Evolutionary conservation across 1,140 invertebrate genomes (phyloP).

Genomic region (Leucophenga varia): DNA sequence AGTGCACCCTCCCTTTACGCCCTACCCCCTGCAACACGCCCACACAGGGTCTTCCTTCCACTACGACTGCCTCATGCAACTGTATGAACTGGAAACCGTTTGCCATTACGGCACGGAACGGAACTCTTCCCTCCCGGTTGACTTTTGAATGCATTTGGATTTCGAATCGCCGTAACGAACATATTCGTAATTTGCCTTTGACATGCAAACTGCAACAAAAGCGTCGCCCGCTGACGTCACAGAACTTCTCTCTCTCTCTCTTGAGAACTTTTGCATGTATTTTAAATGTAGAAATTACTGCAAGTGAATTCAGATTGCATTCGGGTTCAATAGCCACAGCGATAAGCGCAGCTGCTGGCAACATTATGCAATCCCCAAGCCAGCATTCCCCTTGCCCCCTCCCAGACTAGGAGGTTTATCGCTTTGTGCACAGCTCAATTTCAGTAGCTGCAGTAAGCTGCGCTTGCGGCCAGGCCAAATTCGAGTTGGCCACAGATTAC

Average conservation of each 20-base stretch:
- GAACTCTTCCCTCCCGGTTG: slow-evolving; percentile 4
- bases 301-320: too few relatives aligned
- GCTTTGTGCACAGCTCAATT: slow-evolving; percentile 6
- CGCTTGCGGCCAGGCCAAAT: too few relatives aligned
- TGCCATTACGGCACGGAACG: slow-evolving; percentile 8
- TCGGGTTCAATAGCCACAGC: too few relatives aligned
- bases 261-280: slow-evolving; percentile 10
- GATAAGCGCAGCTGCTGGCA: slow-evolving; percentile 13
- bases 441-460: slow-evolving; percentile 1
- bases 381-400: not conserved
- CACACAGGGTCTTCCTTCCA: too few relatives aligned
- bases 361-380: slow-evolving; percentile 17
- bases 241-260: too few relatives aligned
- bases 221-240: slow-evolving; percentile 28
- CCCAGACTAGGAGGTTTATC: slow-evolving; percentile 1
- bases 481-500: too few relatives aligned
- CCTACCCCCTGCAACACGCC: too few relatives aligned
- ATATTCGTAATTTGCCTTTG: slow-evolving; percentile 39
- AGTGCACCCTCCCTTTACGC: too few relatives aligned
- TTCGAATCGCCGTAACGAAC: slow-evolving; percentile 18
- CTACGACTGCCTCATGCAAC: not conserved
- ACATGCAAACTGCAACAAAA: slow-evolving; percentile 37
- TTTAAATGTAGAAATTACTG: too few relatives aligned
- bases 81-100: slow-evolving; percentile 5
- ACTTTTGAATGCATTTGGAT: slow-evolving; percentile 27